A percentile compares a stretch with the other conserved stretches of the same genome.
Conservation (phyloP, 1,140 invertebrate genomes). For the Drosophila chauvacae region DNA sequence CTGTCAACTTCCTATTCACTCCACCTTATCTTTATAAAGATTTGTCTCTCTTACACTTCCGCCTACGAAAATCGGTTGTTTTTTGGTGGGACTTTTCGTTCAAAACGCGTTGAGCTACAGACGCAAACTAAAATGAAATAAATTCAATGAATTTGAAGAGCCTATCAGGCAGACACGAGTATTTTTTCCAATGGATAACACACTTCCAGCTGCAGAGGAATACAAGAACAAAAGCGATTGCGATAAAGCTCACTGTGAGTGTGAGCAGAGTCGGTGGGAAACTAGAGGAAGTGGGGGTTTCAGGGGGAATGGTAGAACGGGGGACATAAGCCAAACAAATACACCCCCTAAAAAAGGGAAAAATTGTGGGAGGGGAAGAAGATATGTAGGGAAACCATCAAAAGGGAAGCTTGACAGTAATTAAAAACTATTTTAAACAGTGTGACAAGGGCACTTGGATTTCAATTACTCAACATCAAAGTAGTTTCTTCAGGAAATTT, state of each 20-base stretch:
- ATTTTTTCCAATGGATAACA: conserved; percentile 54
- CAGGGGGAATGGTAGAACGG: not conserved
- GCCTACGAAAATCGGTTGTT: conserved; percentile 41
- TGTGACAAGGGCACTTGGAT: not conserved
- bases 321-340: conserved; percentile 55
- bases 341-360: conserved; percentile 56
- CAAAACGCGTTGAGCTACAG: conserved; percentile 56
- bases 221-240: conserved; percentile 60
- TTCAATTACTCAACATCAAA: not conserved
- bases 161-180: conserved; percentile 26
- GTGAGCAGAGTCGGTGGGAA: conserved; percentile 34
- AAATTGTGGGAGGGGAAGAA: conserved; percentile 5
- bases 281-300: conserved; percentile 11
- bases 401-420: conserved; percentile 2
- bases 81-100: conserved; percentile 27
- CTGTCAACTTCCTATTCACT: conserved; percentile 39
- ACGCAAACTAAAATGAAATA: conserved; percentile 59
- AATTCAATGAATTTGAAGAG: conserved; percentile 47
- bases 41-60: conserved; percentile 63
- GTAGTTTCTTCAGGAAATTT: not conserved
- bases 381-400: not conserved
- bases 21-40: conserved; percentile 28
- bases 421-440: not conserved
- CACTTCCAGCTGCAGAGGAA: conserved; percentile 56
- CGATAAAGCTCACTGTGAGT: conserved; percentile 33